These are phyloP conservation scores for Nycticryphes semicollaris DNA, from an alignment of 2,113 vertebrate genomes.

Conservation along the genomic window DNA sequence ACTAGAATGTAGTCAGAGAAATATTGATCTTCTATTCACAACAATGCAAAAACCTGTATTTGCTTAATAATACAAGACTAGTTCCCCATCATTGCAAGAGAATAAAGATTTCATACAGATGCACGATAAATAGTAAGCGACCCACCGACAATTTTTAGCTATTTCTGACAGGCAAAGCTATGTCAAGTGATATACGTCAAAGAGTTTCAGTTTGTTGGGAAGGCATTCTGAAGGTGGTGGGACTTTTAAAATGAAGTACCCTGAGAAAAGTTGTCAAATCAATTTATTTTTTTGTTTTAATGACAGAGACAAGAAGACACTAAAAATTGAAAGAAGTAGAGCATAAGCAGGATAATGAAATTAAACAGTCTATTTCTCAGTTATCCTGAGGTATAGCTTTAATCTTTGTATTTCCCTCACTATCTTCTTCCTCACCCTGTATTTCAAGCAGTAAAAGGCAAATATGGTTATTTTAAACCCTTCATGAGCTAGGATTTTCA, in stretches of 20 bases:
- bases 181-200: not conserved
- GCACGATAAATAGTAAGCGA: not conserved
- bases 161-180: not conserved
- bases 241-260: not conserved
- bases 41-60: not conserved
- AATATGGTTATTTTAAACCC: not conserved
- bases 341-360: not conserved
- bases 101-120: not conserved
- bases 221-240: not conserved
- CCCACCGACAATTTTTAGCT: not conserved
- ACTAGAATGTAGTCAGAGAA: not conserved
- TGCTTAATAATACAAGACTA: not conserved
- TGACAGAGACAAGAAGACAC: not conserved
- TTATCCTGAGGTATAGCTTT: not conserved
- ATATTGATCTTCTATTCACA: not conserved
- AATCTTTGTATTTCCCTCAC: not conserved
- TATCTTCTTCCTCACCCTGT: not conserved
- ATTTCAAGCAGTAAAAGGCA: not conserved
- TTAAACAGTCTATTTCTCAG: not conserved
- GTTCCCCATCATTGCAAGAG: not conserved
- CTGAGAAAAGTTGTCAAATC: not conserved
- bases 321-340: not conserved
- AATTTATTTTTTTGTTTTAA: accelerated
- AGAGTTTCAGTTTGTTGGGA: not conserved
- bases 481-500: not conserved